These are phyloP conservation scores for Pluvianellus socialis DNA, from an alignment of 2,113 vertebrate genomes.

Conservation along the genomic window DNA sequence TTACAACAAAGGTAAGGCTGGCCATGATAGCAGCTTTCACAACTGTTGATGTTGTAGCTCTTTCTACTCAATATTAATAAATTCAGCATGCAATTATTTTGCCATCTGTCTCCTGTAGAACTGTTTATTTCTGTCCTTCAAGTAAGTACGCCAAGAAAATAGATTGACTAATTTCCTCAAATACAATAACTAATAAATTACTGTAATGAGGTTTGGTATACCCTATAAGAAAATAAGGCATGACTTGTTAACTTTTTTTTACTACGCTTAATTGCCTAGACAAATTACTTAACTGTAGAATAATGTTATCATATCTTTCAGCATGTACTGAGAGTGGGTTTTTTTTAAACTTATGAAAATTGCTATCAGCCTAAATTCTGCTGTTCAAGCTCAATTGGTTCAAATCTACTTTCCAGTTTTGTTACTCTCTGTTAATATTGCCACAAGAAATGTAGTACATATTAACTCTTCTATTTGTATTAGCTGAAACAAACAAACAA, in stretches of 20 bases:
- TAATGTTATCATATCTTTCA: background rate
- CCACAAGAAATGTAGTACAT: background rate
- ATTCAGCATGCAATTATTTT: conserved; percentile 40
- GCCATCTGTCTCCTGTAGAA: conserved; percentile 25
- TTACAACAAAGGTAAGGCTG: conserved; percentile 1
- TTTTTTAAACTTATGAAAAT: background rate
- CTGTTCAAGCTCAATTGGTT: background rate
- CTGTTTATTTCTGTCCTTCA: background rate
- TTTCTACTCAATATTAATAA: conserved; percentile 14
- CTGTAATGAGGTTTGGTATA: background rate
- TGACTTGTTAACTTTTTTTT: background rate
- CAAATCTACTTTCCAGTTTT: background rate
- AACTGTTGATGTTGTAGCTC: background rate
- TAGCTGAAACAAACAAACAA: background rate
- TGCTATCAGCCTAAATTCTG: background rate
- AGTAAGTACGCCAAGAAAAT: background rate
- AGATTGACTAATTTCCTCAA: background rate
- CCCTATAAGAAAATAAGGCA: background rate
- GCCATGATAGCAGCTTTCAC: background rate
- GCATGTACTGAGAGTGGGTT: background rate
- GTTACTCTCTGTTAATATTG: background rate
- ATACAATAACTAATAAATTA: background rate
- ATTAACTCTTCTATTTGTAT: background rate
- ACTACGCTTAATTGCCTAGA: background rate
- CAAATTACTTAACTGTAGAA: background rate